Base-by-base conservation (phyloP, 2,113 vertebrate genomes). In the Psophia crepitans region DNA sequence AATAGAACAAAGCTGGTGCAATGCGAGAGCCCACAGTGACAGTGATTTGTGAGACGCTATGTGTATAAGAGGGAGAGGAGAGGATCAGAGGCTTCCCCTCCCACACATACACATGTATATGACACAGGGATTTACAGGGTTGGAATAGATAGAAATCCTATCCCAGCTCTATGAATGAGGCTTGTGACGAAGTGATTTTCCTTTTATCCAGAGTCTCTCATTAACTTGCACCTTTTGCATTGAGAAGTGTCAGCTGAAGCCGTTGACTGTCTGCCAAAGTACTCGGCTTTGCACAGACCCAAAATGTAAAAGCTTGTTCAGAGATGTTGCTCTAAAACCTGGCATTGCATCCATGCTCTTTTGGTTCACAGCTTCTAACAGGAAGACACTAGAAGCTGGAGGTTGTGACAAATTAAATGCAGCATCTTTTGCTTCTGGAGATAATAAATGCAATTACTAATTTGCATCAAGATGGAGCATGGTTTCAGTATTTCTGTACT, bases 191-290 rank as follows among this genome's bases (percentile, higher is more conserved):
- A 85, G 81, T 90, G 81, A 15, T 66, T 96, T 96, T 91, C 51
- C 70, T 93, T 97, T 93, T 75, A 90, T 89, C 78, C 83, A 64
- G 51, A 54, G 39, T 51, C 57, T 76, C 87, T 95, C 81, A 89
- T 95, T 96, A 91, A 91, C 89, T 97, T 97, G 89, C 86, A 95
- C 94, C 93, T 95, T 95, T 71, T 84, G 57, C 94, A 93, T 26
- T 90, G 83, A 93, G 92, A 87, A 94, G 37, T 89, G 90, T 97
- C 93, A 96, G 87, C 85, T 80, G 95, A 96, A 96, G 70, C 74
- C 92, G 85, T 88, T 96, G 93, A 96, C 53, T 91, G 70, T 56
- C 88, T 64, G 92, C 96, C 96, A 96, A 93, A 96, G 90, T 46
- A 75, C 71, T 43, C 71, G 68, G 69, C 89, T 93, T 95, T 94